These are phyloP conservation scores for Perithous albicinctus DNA, from an alignment of 2,888 invertebrate species.

Conservation along the genomic window DNA sequence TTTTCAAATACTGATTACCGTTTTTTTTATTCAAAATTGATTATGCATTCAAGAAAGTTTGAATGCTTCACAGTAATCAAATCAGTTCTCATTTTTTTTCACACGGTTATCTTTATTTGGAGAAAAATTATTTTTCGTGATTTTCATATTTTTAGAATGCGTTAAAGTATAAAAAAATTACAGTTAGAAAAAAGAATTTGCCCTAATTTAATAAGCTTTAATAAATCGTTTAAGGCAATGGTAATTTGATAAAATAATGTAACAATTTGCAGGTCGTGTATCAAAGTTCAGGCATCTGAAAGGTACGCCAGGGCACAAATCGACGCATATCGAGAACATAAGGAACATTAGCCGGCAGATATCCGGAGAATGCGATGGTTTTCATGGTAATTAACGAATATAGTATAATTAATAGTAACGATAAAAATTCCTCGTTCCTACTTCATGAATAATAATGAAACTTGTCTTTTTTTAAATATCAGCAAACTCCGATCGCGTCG, in stretches of 20 bases:
- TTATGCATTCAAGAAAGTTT: no score
- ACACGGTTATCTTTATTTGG: no score
- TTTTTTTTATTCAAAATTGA: no score
- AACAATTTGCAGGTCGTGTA: conserved; percentile 88
- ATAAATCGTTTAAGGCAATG: not conserved
- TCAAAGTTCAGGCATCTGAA: conserved; percentile 97
- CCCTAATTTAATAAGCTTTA: no score
- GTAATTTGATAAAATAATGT: not conserved
- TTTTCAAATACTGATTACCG: no score
- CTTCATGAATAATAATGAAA: not conserved
- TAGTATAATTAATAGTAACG: no score
- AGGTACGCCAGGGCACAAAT: conserved; percentile 95
- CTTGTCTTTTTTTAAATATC: conserved; percentile 26
- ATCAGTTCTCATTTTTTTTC: no score
- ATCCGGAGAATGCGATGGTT: conserved; percentile 97
- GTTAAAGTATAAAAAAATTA: no score
- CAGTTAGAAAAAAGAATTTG: no score
- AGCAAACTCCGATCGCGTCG: conserved; percentile 95
- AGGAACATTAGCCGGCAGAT: conserved; percentile 95
- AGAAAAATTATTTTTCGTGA: no score
- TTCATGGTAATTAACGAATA: conserved; percentile 89
- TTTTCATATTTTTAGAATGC: no score
- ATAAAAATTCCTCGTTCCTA: not conserved
- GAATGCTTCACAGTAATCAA: no score
- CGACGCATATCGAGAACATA: conserved; percentile 96